Evolutionary conservation across 2,113 vertebrate species (phyloP).

Genomic region (Megatriorchis doriae): DNA sequence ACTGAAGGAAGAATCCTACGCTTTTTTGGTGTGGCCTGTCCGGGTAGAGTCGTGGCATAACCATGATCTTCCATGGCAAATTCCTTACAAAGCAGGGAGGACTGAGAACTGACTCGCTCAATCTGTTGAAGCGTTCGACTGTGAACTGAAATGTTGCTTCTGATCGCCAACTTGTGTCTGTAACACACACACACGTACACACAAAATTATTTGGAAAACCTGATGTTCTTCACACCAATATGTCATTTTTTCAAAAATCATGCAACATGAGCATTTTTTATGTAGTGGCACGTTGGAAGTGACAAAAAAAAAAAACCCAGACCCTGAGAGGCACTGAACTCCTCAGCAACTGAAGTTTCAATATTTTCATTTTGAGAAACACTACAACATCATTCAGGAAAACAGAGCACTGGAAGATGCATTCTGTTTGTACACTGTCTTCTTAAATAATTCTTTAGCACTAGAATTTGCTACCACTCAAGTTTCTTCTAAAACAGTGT

Average conservation of each 20-base stretch:
- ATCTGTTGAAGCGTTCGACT: slow-evolving; percentile 94
- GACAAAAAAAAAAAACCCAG: background rate
- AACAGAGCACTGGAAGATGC: fast-evolving
- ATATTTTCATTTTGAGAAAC: background rate
- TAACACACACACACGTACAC: background rate
- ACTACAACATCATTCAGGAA: background rate
- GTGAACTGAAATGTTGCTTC: slow-evolving; percentile 98
- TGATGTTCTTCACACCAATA: background rate
- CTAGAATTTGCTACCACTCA: background rate
- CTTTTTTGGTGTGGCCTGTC: slow-evolving; percentile 98
- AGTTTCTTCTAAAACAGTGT: background rate
- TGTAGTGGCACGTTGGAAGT: background rate
- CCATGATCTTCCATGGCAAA: slow-evolving; percentile 99
- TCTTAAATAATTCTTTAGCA: background rate
- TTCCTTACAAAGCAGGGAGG: slow-evolving; percentile 97
- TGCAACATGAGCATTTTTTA: fast-evolving
- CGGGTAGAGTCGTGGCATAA: slow-evolving; percentile 97
- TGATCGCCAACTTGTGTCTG: slow-evolving; percentile 98
- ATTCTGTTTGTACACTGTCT: background rate
- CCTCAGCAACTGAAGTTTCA: background rate
- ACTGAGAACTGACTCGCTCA: slow-evolving; percentile 97
- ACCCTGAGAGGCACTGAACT: background rate
- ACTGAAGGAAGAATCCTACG: slow-evolving; percentile 98
- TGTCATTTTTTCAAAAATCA: background rate
- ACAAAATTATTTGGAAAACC: background rate